Base-by-base conservation (phyloP, 2,888 invertebrate genomes). In the Drosophila suboccidentalis region DNA sequence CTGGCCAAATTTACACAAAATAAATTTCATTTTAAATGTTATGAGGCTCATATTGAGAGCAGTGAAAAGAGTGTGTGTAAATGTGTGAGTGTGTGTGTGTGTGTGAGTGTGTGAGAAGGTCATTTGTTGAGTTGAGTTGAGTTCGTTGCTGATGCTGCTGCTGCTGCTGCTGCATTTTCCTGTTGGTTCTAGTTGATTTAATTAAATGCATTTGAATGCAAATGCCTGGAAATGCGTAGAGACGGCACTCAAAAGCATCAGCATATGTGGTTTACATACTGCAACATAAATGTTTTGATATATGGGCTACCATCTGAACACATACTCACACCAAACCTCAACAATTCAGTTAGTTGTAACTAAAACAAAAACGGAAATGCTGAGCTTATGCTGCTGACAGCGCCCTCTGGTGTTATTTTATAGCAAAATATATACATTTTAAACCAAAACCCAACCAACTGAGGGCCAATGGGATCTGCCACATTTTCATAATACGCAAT, bases 131-230 rank as follows among this genome's bases (percentile, higher is more conserved):
- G 29, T 47, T 44, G 64, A 68, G 66, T 43, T 47, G 61, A 54
- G 58, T 29, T 62, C 53, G 46, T 67, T n/a, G n/a, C n/a, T n/a
- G 22, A 22, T 26, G 26, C 26, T 22, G 51, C 32, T 54, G 67
- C 36, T 75, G 68, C 41, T 69, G 75, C 22, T 82, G 78, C 71
- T 75, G 86, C 78, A 83, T 67, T 83, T 83, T 81, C 72, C 74
- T 81, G 79, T 86, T 86, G 83, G 83, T 81, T 79, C 80, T 80
- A 86, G 86, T 87, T 90, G 90, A 89, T 90, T 89, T 90, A 89
- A 90, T 90, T 90, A 90, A 90, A 90, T 86, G 89, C 80, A 87
- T 90, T 90, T 87, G 90, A 87, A 89, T 90, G 82, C 81, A 90
- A 76, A 82, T 86, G 84, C 82, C 82, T 77, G 80, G 69, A 64